Evolutionary conservation across 2,113 vertebrate genomes (phyloP).

Genomic region (Tupaia tana): DNA sequence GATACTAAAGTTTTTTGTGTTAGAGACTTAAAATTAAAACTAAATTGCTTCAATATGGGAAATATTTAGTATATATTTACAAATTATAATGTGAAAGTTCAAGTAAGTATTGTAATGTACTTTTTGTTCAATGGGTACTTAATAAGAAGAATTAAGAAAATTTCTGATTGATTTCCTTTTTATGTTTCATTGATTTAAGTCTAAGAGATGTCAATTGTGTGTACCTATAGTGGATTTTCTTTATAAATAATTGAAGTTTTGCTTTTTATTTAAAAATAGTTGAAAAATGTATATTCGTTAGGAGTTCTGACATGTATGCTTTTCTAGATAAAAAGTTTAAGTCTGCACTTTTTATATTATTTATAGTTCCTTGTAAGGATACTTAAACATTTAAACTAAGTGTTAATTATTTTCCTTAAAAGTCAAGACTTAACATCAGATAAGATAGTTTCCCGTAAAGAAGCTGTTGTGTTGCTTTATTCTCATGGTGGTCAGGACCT

Average conservation of each 20-base stretch:
- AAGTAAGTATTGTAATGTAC: not conserved
- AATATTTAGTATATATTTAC: not conserved
- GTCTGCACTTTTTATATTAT: not conserved
- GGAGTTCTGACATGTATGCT: not conserved
- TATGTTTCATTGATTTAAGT: constrained; percentile 2
- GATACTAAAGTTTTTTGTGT: not conserved
- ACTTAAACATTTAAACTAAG: constrained; percentile 53
- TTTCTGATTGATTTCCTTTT: not conserved
- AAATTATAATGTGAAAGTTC: constrained; percentile 21
- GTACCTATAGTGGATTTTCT: not conserved
- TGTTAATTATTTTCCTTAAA: constrained; percentile 39
- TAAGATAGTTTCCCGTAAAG: not conserved
- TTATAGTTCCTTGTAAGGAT: not conserved
- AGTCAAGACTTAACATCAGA: not conserved
- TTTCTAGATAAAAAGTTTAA: not conserved
- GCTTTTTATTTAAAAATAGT: constrained; percentile 53
- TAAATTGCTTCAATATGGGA: not conserved
- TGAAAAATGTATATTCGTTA: constrained; percentile 23
- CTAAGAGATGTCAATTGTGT: not conserved
- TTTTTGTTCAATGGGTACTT: not conserved
- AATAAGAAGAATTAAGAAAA: not conserved
- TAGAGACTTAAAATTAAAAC: constrained; percentile 38
- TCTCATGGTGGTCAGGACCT: not conserved
- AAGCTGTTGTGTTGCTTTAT: not conserved
- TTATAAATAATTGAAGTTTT: not conserved